Conservation (phyloP, 2,797 vertebrate species). For the Enteromius thamalakanensis region DNA sequence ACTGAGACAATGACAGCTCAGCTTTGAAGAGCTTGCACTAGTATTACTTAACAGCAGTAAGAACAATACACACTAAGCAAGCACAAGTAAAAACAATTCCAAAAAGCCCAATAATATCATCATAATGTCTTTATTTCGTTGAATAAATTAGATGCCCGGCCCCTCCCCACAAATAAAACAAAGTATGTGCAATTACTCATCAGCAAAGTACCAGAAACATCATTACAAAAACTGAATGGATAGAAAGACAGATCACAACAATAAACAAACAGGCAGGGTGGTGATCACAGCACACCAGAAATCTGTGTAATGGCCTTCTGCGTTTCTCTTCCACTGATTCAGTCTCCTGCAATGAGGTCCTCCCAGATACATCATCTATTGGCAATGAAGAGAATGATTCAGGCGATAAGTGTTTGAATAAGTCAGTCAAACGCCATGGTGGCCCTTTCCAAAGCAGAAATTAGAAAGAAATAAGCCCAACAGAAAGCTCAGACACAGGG, state of each 20-base stretch:
- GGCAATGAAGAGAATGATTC: slow-evolving; percentile 52
- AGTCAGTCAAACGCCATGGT: slow-evolving; percentile 33
- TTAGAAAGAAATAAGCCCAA: background rate
- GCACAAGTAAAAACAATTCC: slow-evolving; percentile 11
- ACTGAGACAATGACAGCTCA: background rate
- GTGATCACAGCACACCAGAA: slow-evolving; percentile 32
- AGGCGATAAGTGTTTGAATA: slow-evolving; percentile 28
- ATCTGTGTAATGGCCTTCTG: slow-evolving; percentile 29
- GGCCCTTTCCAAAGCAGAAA: slow-evolving; percentile 49
- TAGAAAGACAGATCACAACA: slow-evolving; percentile 52
- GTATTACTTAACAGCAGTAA: background rate
- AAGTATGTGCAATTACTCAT: slow-evolving; percentile 62
- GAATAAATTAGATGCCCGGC: slow-evolving; percentile 84
- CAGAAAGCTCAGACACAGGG: slow-evolving; percentile 40
- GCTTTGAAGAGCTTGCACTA: background rate
- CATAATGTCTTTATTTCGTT: slow-evolving; percentile 76
- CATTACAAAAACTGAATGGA: slow-evolving; percentile 52
- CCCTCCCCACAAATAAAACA: slow-evolving; percentile 60
- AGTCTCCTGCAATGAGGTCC: slow-evolving; percentile 17
- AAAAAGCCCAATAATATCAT: background rate
- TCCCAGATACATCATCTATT: slow-evolving; percentile 45
- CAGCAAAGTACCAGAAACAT: slow-evolving; percentile 67
- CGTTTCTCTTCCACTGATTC: slow-evolving; percentile 13
- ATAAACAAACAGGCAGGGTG: slow-evolving; percentile 35
- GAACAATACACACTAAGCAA: background rate